These are phyloP conservation scores for Trichonephila clavipes DNA, from an alignment of 1,140 invertebrate genomes.

Conservation along the genomic window DNA sequence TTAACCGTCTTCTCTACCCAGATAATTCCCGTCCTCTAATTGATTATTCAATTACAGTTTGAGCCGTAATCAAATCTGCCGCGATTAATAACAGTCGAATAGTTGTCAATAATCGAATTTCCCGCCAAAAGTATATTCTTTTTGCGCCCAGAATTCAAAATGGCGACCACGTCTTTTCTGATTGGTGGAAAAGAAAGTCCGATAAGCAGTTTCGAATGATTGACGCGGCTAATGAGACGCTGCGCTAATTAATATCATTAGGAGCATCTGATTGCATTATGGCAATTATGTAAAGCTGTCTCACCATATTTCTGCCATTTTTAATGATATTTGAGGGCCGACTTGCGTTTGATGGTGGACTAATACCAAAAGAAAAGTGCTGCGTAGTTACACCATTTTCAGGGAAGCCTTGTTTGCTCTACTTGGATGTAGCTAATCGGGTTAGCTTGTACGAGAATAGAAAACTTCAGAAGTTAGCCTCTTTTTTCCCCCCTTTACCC, in stretches of 20 bases:
- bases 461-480: background rate
- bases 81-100: constrained; percentile 63
- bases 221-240: constrained; percentile 66
- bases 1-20: constrained; percentile 8
- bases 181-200: constrained; percentile 43
- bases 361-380: background rate
- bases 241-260: constrained; percentile 74
- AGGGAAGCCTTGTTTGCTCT: background rate
- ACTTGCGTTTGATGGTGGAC: constrained; percentile 59
- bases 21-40: constrained; percentile 49
- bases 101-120: constrained; percentile 66
- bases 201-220: constrained; percentile 61
- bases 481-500: background rate
- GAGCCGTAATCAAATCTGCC: constrained; percentile 47
- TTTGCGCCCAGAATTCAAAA: constrained; percentile 28
- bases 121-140: constrained; percentile 24
- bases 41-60: constrained; percentile 55
- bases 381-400: background rate
- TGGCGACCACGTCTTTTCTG: constrained; percentile 42
- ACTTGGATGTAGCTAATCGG: constrained; percentile 22
- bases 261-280: constrained; percentile 73
- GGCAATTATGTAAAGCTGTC: constrained; percentile 59
- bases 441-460: constrained; percentile 39
- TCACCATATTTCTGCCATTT: constrained; percentile 71
- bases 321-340: constrained; percentile 59